Conservation (phyloP, 2,888 invertebrate genomes). For the Electrophaes corylata region DNA sequence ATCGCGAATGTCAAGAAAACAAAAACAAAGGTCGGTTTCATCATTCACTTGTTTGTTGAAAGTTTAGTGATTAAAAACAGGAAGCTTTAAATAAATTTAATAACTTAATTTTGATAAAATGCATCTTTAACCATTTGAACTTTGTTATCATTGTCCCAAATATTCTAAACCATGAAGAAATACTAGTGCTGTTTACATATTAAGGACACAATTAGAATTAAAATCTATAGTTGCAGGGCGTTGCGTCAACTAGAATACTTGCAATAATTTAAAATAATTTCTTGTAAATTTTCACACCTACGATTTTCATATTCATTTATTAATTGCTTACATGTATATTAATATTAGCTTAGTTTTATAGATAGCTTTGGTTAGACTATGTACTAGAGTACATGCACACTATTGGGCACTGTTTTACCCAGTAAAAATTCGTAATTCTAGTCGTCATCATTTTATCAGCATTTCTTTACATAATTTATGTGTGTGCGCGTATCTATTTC, state of each 20-base stretch:
- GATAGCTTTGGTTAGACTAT: no score
- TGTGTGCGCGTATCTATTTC: constrained; percentile 28
- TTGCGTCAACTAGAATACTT: constrained; percentile 20
- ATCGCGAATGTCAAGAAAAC: neutral
- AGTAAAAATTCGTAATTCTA: constrained; percentile 7
- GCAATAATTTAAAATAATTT: constrained; percentile 7
- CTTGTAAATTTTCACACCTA: constrained; percentile 17
- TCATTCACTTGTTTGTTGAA: neutral
- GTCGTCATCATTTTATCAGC: neutral
- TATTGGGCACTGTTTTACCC: no score
- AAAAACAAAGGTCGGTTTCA: neutral
- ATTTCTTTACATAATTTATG: constrained; percentile 15
- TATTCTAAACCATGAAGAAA: constrained; percentile 14
- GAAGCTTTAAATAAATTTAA: no score
- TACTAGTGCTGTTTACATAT: neutral
- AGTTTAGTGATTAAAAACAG: neutral
- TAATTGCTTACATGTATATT: no score
- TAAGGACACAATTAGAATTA: constrained; percentile 12
- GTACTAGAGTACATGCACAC: no score
- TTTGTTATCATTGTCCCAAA: constrained; percentile 18
- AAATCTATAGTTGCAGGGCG: constrained; percentile 8
- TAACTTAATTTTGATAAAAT: constrained; percentile 3
- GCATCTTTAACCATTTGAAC: constrained; percentile 5
- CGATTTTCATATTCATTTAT: constrained; percentile 3
- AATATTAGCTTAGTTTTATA: no score